A percentile compares a stretch with the other conserved stretches of the same genome.
These are phyloP conservation scores for Siniperca obscura DNA, from an alignment of 2,797 vertebrate species.

Conservation along the genomic window DNA sequence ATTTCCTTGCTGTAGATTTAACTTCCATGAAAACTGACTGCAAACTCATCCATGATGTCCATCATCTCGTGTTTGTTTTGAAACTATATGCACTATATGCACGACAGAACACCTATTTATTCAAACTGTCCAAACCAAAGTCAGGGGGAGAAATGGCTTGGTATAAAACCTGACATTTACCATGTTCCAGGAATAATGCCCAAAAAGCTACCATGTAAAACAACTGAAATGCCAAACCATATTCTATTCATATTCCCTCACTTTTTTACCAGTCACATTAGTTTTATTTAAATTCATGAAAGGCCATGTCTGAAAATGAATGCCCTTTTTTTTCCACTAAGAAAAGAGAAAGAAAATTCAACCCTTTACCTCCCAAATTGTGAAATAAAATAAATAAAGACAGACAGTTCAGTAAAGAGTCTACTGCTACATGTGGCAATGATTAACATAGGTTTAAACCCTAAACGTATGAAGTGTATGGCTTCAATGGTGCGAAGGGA, in stretches of 20 bases:
- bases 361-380: slow-evolving; percentile 70
- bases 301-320: slow-evolving; percentile 68
- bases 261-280: slow-evolving; percentile 76
- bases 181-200: slow-evolving; percentile 79
- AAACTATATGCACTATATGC: slow-evolving; percentile 12
- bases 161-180: slow-evolving; percentile 82
- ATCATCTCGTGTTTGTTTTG: slow-evolving; percentile 46
- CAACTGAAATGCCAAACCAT: slow-evolving; percentile 82
- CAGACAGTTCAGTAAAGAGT: slow-evolving; percentile 58
- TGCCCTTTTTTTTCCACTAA: slow-evolving; percentile 75
- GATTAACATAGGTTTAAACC: slow-evolving; percentile 67
- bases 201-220: slow-evolving; percentile 79
- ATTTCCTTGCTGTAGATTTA: background rate
- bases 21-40: slow-evolving; percentile 1
- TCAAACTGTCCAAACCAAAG: slow-evolving; percentile 66
- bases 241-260: slow-evolving; percentile 76
- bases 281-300: slow-evolving; percentile 81
- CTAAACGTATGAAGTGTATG: slow-evolving; percentile 61
- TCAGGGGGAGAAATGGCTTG: slow-evolving; percentile 68
- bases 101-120: slow-evolving; percentile 47
- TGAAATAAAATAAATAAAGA: slow-evolving; percentile 73
- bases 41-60: slow-evolving; percentile 12
- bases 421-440: slow-evolving; percentile 71
- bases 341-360: slow-evolving; percentile 67
- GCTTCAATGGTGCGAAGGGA: slow-evolving; percentile 41